Evolutionary conservation across 2,888 invertebrate species (phyloP).

Genomic region (Ditula angustiorana): DNA sequence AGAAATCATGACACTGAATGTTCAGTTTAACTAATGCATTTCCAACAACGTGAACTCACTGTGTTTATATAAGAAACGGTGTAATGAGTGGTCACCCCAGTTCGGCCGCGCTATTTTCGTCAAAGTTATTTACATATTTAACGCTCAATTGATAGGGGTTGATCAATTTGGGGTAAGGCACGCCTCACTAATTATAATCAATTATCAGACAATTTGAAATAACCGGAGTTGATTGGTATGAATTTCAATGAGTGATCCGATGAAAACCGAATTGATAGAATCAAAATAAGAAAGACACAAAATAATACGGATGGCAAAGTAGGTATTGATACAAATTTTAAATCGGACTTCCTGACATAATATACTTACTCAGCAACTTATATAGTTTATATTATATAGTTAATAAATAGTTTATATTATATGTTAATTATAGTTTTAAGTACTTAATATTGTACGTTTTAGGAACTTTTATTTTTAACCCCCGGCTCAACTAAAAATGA

Average conservation of each 20-base stretch:
- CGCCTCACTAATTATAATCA: constrained; percentile 38
- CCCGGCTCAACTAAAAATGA: no score
- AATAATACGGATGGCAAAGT: no score
- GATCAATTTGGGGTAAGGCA: constrained; percentile 68
- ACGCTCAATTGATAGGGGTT: constrained; percentile 82
- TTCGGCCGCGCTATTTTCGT: constrained; percentile 67
- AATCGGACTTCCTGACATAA: no score
- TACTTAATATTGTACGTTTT: no score
- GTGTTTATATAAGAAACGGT: not conserved
- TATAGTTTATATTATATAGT: no score
- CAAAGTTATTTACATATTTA: constrained; percentile 81
- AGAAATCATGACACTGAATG: not conserved
- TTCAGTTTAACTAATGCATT: not conserved
- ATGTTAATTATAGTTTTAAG: no score
- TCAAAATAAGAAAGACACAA: constrained; percentile 2
- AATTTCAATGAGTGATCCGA: constrained; percentile 10
- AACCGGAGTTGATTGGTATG: constrained; percentile 27
- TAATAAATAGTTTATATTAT: no score
- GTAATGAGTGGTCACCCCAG: constrained; percentile 53
- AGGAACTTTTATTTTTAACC: no score
- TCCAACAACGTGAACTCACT: not conserved
- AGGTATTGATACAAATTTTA: no score
- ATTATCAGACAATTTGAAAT: constrained; percentile 33
- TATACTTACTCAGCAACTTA: no score
- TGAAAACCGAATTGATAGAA: not conserved